Percentiles rank a stretch among this genome's conserved stretches.
phyloP scores from a whole-genome alignment of 2,888 invertebrate genomes.

The Melitaea athalia region DNA sequence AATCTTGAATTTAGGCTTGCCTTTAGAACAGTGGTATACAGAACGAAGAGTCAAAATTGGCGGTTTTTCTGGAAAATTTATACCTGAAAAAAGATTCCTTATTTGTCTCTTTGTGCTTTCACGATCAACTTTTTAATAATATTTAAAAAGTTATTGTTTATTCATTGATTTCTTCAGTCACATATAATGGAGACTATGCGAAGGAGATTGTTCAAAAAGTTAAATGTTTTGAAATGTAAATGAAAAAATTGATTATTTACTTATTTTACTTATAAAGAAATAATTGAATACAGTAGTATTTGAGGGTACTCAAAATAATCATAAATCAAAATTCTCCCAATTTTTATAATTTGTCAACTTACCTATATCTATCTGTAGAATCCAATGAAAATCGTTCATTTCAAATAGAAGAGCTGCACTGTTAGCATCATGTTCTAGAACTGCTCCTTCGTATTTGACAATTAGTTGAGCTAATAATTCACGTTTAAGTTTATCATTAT shows the following conservation, averaged over 20 bases:
- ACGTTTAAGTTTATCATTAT: conserved; percentile 73
- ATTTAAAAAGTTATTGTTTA: too few relatives aligned
- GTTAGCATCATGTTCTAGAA: conserved; percentile 74
- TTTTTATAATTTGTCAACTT: conserved; percentile 17
- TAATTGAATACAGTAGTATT: too few relatives aligned
- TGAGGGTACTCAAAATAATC: too few relatives aligned
- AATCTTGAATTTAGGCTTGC: conserved; percentile 71
- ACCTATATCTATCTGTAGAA: conserved; percentile 82
- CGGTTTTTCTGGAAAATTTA: conserved; percentile 80
- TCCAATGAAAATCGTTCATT: conserved; percentile 84
- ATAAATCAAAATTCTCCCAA: too few relatives aligned
- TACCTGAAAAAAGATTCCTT: conserved; percentile 48
- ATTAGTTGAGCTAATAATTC: conserved; percentile 73
- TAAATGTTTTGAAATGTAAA: too few relatives aligned
- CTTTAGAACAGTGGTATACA: conserved; percentile 79
- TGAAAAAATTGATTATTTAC: too few relatives aligned
- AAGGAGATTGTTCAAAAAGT: too few relatives aligned
- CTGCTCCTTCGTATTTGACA: conserved; percentile 76
- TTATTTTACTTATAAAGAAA: too few relatives aligned
- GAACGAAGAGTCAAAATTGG: conserved; percentile 80
- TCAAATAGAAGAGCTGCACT: conserved; percentile 83
- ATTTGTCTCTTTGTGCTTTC: not conserved
- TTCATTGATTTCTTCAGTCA: too few relatives aligned
- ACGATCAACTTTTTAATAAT: too few relatives aligned
- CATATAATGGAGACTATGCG: too few relatives aligned